These are phyloP conservation scores for Acanthococcus lagerstroemiae DNA, from an alignment of 2,888 invertebrate species.

Conservation along the genomic window DNA sequence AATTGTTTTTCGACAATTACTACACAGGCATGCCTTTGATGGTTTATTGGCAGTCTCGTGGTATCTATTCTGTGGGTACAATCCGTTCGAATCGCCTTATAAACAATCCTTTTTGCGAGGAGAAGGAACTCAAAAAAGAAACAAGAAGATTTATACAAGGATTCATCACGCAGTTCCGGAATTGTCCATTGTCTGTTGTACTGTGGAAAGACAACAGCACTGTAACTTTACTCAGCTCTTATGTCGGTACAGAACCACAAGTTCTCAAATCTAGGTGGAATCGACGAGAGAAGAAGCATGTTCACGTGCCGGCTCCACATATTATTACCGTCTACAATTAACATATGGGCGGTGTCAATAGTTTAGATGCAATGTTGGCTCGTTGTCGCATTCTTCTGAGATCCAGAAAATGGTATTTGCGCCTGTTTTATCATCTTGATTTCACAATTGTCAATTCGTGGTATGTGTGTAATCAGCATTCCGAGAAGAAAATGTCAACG, in stretches of 20 bases:
- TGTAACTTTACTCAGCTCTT: conserved; percentile 12
- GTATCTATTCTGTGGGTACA: not conserved
- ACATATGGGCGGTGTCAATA: conserved; percentile 15
- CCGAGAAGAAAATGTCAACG: not conserved
- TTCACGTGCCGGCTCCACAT: conserved; percentile 1
- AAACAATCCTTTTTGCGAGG: no score
- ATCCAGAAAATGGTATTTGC: conserved; percentile 7
- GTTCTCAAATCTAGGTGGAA: not conserved
- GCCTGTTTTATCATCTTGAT: not conserved
- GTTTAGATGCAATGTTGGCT: not conserved
- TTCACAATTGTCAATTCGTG: not conserved
- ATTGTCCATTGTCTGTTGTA: not conserved
- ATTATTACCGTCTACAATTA: conserved; percentile 13
- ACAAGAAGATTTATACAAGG: not conserved
- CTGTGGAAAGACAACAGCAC: conserved; percentile 34
- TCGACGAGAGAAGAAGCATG: not conserved
- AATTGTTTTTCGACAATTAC: not conserved
- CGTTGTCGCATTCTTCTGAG: not conserved
- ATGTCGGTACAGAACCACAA: conserved; percentile 3
- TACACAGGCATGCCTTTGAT: not conserved
- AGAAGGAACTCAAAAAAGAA: no score
- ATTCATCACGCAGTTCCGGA: not conserved
- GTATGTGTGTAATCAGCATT: not conserved
- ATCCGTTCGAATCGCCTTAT: not conserved
- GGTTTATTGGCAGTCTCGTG: not conserved